Conservation (phyloP, 2,888 invertebrate species). For the Drosophila differens region DNA sequence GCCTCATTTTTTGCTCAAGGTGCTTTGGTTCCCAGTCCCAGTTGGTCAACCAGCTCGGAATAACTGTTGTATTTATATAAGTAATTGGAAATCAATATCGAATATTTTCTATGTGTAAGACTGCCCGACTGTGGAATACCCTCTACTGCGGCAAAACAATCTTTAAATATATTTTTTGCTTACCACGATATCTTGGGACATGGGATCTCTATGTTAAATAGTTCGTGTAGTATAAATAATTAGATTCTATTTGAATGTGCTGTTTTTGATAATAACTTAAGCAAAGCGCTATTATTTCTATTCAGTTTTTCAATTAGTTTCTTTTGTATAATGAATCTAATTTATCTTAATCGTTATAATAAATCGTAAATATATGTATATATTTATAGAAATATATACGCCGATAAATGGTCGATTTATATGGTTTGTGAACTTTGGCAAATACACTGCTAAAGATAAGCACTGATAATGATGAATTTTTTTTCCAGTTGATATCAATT, state of each 20-base stretch:
- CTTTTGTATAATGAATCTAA: neutral
- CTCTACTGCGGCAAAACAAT: neutral
- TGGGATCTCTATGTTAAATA: neutral
- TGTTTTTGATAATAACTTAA: neutral
- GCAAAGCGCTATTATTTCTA: neutral
- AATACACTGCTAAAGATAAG: neutral
- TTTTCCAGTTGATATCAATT: constrained; percentile 12
- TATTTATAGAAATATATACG: no score
- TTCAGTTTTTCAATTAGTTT: neutral
- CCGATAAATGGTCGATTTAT: neutral
- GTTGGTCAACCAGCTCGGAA: neutral
- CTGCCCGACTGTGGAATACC: neutral
- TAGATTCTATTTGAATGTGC: neutral
- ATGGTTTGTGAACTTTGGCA: neutral
- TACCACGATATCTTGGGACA: no score
- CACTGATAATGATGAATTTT: constrained; percentile 14
- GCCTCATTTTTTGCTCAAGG: neutral
- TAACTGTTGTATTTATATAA: neutral
- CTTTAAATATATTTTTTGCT: no score
- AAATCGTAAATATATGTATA: neutral
- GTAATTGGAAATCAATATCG: constrained; percentile 23
- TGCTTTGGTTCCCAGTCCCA: neutral
- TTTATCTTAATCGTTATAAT: neutral
- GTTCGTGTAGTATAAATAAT: neutral
- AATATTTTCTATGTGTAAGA: neutral